Evolutionary conservation across 2,888 invertebrate genomes (phyloP), one percentile per base, ranked within the genome.

Genomic region (Parelbella ahira): DNA sequence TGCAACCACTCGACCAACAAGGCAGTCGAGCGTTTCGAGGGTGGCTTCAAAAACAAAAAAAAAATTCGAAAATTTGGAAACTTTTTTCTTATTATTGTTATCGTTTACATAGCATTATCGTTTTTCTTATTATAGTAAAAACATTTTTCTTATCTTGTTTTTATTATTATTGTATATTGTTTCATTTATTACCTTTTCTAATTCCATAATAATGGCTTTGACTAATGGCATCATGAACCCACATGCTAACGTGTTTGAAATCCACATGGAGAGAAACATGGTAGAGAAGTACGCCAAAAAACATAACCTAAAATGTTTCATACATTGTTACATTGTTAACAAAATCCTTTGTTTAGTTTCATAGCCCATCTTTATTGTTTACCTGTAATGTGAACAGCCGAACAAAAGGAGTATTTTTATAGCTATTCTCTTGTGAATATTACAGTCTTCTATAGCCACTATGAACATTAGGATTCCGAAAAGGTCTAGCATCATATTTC

Each of bases 381-480:
- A 78, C 82, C 74, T 68, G 45, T 76, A 81, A 57, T 82, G 83
- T 2, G 80, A 80, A 48, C 75, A 80, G n/a, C 82, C 82, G 43
- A 77, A 66, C 1, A 67, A 46, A 0, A 76, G 49, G 1, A 83
- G 45, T 1, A 76, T 38, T 56, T 78, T 80, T n/a, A 78, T 21
- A 0, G 79, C 78, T 1, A 65, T 39, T 29, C 82, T 60, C 41
- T 52, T 65, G 36, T 76, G 63, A 2, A 81, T 36, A 1, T 63
- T 56, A 32, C 72, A 66, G 12, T 68, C 44, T 50, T 83, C 82
- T 13, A 82, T 58, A 0, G 74, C 81, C 4, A 65, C 48, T 1
- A 64, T 59, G 1, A 79, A 51, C 47, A 79, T 63, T 70, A 80
- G 71, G 1, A 73, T 58, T 6, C 68, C 71, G 1, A 74, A 36